Evolutionary conservation across 2,113 vertebrate species (phyloP).

Genomic region (Nibea albiflora): DNA sequence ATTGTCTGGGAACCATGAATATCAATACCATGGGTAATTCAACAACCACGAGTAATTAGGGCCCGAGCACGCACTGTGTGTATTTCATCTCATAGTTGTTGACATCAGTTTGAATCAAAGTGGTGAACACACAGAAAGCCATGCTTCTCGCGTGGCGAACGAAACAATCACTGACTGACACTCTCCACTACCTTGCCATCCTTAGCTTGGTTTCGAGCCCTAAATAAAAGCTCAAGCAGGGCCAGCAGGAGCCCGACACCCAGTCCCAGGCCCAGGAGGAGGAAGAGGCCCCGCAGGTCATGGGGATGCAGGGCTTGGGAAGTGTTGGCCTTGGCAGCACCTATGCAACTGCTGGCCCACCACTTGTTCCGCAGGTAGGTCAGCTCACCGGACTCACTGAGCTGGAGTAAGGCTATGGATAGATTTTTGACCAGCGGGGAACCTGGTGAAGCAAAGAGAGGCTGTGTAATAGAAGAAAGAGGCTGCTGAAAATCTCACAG

Average conservation of each 20-base stretch:
- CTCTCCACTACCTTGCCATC: conserved; percentile 82
- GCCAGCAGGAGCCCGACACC: conserved; percentile 83
- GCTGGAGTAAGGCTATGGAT: conserved; percentile 84
- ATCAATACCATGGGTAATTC: too few relatives aligned
- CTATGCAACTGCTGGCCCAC: conserved; percentile 88
- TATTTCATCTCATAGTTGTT: neutral
- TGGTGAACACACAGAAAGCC: neutral
- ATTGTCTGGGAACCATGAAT: neutral
- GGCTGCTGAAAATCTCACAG: neutral
- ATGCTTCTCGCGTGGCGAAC: neutral
- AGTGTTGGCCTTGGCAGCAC: neutral
- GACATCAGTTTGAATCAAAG: neutral
- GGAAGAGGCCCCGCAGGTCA: conserved; percentile 86
- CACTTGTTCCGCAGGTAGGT: conserved; percentile 87
- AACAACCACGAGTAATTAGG: too few relatives aligned
- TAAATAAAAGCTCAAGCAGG: conserved; percentile 85
- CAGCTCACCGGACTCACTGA: conserved; percentile 86
- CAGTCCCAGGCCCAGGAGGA: conserved; percentile 87
- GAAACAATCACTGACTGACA: neutral
- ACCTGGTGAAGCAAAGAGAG: conserved; percentile 71
- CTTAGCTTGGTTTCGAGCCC: conserved; percentile 82
- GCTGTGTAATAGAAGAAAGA: neutral
- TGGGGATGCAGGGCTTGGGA: conserved; percentile 77
- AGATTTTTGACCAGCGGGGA: conserved; percentile 86
- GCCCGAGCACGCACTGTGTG: too few relatives aligned